Conservation (phyloP, 2,113 vertebrate species). For the Mobula birostris region DNA sequence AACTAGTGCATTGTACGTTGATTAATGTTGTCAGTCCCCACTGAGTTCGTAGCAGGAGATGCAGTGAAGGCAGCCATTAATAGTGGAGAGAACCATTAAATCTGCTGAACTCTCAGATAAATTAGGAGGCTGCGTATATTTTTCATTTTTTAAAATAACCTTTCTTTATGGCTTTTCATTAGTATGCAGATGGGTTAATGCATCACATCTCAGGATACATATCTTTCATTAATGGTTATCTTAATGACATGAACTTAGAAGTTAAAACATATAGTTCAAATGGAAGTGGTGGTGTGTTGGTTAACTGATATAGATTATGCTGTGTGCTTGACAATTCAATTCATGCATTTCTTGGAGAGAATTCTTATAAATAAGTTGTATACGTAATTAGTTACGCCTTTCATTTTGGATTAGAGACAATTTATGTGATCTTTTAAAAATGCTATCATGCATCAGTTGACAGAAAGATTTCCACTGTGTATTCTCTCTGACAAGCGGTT, state of each 20-base stretch:
- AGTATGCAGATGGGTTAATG: background rate
- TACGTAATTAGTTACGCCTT: background rate
- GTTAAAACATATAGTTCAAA: background rate
- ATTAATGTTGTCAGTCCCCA: background rate
- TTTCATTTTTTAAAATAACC: background rate
- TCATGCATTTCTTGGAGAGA: background rate
- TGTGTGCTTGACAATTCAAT: background rate
- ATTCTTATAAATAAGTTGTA: background rate
- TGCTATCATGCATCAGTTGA: background rate
- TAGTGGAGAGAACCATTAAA: conserved; percentile 6
- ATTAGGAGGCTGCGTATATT: background rate
- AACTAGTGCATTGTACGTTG: background rate
- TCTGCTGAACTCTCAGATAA: background rate
- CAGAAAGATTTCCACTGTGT: background rate
- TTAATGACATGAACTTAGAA: background rate
- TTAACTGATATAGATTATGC: background rate
- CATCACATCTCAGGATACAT: background rate
- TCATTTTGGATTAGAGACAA: background rate
- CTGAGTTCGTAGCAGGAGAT: background rate
- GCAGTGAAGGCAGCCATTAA: background rate
- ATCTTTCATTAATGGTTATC: conserved; percentile 20
- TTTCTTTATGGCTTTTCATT: conserved; percentile 17
- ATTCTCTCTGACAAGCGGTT: background rate
- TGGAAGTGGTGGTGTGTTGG: background rate
- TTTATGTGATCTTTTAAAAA: background rate